These are phyloP conservation scores for Mugil cephalus DNA, from an alignment of 2,113 vertebrate species.

Conservation along the genomic window DNA sequence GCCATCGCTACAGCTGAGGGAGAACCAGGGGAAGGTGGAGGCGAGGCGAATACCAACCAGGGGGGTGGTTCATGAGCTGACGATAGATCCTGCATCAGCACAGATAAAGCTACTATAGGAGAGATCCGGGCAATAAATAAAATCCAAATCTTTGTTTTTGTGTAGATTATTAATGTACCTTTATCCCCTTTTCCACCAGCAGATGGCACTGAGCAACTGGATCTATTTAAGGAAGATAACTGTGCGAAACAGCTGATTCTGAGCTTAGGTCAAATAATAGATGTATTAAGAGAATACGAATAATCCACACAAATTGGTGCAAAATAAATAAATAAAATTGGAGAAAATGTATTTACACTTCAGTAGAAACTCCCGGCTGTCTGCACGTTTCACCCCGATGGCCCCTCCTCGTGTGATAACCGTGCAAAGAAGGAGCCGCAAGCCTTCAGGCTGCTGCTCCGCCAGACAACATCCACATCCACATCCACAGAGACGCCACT, in stretches of 20 bases:
- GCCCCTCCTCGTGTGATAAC: conserved; percentile 6
- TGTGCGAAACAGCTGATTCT: conserved; percentile 2
- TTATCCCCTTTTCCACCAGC: conserved; percentile 6
- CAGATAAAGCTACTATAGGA: conserved; percentile 8
- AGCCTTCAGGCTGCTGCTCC: conserved; percentile 1
- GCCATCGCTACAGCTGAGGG: conserved; percentile 34
- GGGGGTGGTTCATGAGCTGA: conserved; percentile 12
- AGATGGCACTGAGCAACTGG: conserved; percentile 22
- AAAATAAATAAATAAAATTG: no score
- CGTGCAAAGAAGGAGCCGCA: not conserved
- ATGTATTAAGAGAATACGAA: not conserved
- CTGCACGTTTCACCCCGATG: not conserved
- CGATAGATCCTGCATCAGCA: conserved; percentile 29
- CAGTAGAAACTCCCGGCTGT: not conserved
- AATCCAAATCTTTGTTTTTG: not conserved
- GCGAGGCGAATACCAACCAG: conserved; percentile 61
- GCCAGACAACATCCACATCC: conserved; percentile 21
- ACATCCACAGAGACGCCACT: not conserved
- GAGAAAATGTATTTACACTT: not conserved
- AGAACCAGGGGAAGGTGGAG: conserved; percentile 9
- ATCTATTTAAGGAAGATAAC: conserved; percentile 8
- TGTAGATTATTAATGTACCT: not conserved
- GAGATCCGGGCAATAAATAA: conserved; percentile 28
- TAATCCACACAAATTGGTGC: not conserved
- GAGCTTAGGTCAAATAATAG: not conserved